A percentile compares a stretch with the other conserved stretches of the same genome.
Conservation (phyloP, 2,113 vertebrate species). For the Menidia beryllina region DNA sequence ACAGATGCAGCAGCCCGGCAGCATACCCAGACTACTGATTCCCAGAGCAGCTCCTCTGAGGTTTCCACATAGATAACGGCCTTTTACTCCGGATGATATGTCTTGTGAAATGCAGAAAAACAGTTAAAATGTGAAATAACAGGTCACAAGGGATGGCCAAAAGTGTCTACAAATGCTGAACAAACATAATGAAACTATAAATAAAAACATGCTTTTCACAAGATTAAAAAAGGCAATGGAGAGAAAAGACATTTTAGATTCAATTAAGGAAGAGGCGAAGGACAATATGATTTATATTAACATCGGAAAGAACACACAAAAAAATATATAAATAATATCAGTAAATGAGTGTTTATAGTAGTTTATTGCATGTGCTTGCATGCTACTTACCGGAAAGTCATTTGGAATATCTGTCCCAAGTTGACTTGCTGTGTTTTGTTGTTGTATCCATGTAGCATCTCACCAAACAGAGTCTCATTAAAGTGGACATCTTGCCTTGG, state of each 20-base stretch:
- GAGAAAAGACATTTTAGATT: not conserved
- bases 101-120: slow-evolving; percentile 37
- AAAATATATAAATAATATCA: not conserved
- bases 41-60: slow-evolving; percentile 31
- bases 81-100: slow-evolving; percentile 26
- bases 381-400: slow-evolving; percentile 93
- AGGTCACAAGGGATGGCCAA: slow-evolving; percentile 23
- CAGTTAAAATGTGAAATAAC: slow-evolving; percentile 28
- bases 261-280: slow-evolving; percentile 3
- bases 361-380: slow-evolving; percentile 35
- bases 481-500: slow-evolving; percentile 88
- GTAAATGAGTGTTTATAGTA: not conserved
- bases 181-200: slow-evolving; percentile 10
- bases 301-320: not conserved
- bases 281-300: not conserved
- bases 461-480: slow-evolving; percentile 95
- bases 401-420: slow-evolving; percentile 97
- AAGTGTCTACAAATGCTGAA: slow-evolving; percentile 4
- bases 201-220: not conserved
- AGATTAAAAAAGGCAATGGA: not conserved
- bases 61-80: slow-evolving; percentile 40
- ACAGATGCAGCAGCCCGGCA: slow-evolving; percentile 30
- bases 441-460: slow-evolving; percentile 97
- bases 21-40: slow-evolving; percentile 39
- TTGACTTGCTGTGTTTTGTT: slow-evolving; percentile 95